phyloP scores from a whole-genome alignment of 2,888 invertebrate species.

The Melitaea athalia region DNA sequence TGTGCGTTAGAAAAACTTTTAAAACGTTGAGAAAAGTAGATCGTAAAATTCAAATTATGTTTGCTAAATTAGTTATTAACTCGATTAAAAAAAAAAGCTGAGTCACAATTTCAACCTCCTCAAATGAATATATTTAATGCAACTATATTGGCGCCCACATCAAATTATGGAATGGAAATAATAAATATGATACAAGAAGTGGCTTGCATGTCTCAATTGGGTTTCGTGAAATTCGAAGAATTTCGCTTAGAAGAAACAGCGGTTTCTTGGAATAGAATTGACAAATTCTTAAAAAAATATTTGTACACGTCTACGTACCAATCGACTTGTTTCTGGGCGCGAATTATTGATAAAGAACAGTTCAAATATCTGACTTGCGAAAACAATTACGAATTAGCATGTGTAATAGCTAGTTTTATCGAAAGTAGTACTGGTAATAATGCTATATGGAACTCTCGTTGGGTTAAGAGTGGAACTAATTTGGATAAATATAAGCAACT shows the following conservation, averaged over 20 bases:
- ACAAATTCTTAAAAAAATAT: constrained; percentile 31
- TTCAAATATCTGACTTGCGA: constrained; percentile 39
- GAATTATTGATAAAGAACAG: constrained; percentile 36
- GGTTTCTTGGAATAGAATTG: constrained; percentile 32
- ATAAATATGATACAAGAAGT: constrained; percentile 38
- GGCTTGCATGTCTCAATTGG: neutral
- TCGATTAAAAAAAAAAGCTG: constrained; percentile 4
- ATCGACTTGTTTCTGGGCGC: constrained; percentile 41
- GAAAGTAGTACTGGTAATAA: constrained; percentile 28
- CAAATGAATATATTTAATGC: constrained; percentile 36
- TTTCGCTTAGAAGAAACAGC: constrained; percentile 35
- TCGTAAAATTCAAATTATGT: constrained; percentile 37
- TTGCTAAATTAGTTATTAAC: constrained; percentile 42
- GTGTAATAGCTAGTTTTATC: constrained; percentile 38
- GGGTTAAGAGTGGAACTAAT: constrained; percentile 29
- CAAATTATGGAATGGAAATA: constrained; percentile 41
- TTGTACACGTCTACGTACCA: constrained; percentile 21
- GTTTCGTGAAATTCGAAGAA: constrained; percentile 12
- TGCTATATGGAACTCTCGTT: constrained; percentile 39
- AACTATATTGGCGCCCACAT: constrained; percentile 38
- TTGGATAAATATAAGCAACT: constrained; percentile 23
- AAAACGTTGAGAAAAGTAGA: constrained; percentile 35
- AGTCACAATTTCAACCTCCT: neutral
- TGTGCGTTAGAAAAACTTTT: constrained; percentile 38
- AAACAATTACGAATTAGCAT: constrained; percentile 37